These are phyloP conservation scores for Macropis europaea DNA, from an alignment of 2,888 invertebrate species.

Conservation along the genomic window DNA sequence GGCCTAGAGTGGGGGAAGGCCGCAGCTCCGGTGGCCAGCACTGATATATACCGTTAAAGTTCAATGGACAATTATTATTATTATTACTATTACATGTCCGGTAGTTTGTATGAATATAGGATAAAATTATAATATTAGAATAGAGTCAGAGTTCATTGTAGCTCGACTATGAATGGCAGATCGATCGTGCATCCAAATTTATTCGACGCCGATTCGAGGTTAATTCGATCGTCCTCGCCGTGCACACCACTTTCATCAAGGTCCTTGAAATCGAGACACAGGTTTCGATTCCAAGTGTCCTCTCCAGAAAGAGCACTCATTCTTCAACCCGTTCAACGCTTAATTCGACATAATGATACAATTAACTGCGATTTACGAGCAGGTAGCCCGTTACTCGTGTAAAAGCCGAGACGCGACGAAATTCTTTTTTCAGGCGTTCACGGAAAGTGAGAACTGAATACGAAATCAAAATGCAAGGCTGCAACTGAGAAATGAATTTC, in stretches of 20 bases:
- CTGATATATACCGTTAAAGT: too few relatives aligned
- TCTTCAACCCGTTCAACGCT: background rate
- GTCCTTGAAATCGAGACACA: background rate
- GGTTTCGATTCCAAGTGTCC: background rate
- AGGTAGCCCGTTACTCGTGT: background rate
- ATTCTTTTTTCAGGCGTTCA: too few relatives aligned
- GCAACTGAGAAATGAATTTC: too few relatives aligned
- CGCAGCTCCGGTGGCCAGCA: too few relatives aligned
- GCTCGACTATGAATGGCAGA: background rate
- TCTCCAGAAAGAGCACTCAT: background rate
- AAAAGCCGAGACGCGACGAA: background rate
- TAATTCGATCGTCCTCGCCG: background rate
- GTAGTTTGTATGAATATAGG: too few relatives aligned
- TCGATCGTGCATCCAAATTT: background rate
- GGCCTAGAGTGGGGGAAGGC: too few relatives aligned
- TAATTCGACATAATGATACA: background rate
- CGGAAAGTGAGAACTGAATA: too few relatives aligned
- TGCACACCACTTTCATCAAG: background rate
- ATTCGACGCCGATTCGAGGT: background rate
- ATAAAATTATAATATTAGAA: too few relatives aligned
- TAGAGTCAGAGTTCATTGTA: too few relatives aligned
- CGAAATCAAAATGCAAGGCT: too few relatives aligned
- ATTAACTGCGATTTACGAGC: background rate
- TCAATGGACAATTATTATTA: too few relatives aligned
- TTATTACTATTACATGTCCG: too few relatives aligned